Percentiles rank a stretch among this genome's conserved stretches.
phyloP scores from a whole-genome alignment of 1,140 invertebrate genomes.

The Penaeus japonicus region DNA sequence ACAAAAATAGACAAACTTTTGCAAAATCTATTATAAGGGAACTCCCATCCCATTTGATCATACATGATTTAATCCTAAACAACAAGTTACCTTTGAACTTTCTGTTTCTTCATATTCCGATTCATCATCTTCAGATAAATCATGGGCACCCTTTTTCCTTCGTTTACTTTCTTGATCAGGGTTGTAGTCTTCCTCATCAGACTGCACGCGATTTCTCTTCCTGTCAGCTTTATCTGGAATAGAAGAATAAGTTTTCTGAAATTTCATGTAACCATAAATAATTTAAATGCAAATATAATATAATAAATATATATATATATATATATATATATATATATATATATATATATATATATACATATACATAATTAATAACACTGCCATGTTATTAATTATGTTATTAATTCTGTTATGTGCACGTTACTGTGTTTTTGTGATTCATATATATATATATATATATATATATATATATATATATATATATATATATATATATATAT shows the following conservation, averaged over 20 bases:
- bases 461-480: too few species aligned
- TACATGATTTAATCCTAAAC: background rate
- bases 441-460: too few species aligned
- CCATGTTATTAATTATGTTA: too few species aligned
- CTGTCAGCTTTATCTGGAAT: conserved; percentile 57
- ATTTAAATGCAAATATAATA: background rate
- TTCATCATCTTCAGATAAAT: conserved; percentile 37
- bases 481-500: too few species aligned
- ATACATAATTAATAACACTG: too few species aligned
- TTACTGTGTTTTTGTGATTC: too few species aligned
- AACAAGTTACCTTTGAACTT: background rate
- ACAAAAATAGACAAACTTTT: too few species aligned
- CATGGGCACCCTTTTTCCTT: conserved; percentile 40
- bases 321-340: too few species aligned
- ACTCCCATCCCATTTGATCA: too few species aligned
- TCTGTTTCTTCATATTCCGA: conserved; percentile 38
- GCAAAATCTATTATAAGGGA: too few species aligned
- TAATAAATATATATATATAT: background rate
- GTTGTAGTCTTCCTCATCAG: conserved; percentile 57
- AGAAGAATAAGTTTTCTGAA: background rate
- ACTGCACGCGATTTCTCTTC: conserved; percentile 46
- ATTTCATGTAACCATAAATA: background rate
- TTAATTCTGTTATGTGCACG: too few species aligned
- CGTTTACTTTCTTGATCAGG: conserved; percentile 44
- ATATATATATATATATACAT: too few species aligned